Percentiles rank a stretch among this genome's conserved stretches.
These are phyloP conservation scores for Fopius arisanus DNA, from an alignment of 1,140 invertebrate species.

Conservation along the genomic window DNA sequence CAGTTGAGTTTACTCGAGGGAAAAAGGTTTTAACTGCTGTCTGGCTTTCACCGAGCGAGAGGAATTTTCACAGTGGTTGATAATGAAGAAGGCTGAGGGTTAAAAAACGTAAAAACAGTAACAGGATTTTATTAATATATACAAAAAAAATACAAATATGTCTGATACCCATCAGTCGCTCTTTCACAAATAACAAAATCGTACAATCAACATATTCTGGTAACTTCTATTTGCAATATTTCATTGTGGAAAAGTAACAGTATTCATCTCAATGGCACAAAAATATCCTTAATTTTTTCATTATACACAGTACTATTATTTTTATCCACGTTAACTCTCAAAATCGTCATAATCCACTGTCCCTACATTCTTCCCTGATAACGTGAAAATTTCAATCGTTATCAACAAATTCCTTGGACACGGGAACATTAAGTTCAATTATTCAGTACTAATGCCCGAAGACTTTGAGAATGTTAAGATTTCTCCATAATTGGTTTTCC, in stretches of 20 bases:
- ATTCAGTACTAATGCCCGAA: too few species aligned
- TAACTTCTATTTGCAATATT: neutral
- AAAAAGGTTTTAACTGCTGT: neutral
- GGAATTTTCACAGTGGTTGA: neutral
- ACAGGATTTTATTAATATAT: neutral
- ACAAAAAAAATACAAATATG: neutral
- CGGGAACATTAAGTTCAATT: too few species aligned
- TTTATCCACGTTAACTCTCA: too few species aligned
- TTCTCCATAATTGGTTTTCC: too few species aligned
- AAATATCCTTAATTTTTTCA: neutral
- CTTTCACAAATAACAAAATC: too few species aligned
- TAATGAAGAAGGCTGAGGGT: neutral
- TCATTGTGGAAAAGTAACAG: neutral
- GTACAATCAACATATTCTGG: too few species aligned
- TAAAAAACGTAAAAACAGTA: neutral
- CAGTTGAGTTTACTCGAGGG: neutral
- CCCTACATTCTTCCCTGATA: too few species aligned
- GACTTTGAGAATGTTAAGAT: too few species aligned
- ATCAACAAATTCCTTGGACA: too few species aligned
- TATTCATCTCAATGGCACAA: neutral
- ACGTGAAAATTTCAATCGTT: too few species aligned
- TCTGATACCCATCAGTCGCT: too few species aligned
- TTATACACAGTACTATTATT: neutral
- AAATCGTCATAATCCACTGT: too few species aligned
- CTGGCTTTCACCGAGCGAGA: neutral